These are phyloP conservation scores for Bryconaethiops microstoma DNA, from an alignment of 2,797 vertebrate species.

Conservation along the genomic window DNA sequence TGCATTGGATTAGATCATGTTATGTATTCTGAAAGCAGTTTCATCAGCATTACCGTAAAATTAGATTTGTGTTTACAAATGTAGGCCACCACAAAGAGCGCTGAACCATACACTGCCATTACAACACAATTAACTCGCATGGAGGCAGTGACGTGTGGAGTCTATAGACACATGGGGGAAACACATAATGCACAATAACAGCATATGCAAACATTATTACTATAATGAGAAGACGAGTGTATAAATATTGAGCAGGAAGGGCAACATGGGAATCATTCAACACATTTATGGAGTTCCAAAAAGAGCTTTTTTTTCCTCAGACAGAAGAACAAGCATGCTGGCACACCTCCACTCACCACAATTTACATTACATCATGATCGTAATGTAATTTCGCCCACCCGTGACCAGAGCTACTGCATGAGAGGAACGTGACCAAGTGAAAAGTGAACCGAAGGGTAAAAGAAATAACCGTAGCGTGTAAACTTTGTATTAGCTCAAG, in stretches of 20 bases:
- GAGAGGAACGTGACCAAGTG: background rate
- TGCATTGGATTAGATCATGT: background rate
- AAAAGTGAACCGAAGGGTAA: background rate
- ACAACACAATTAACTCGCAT: constrained; percentile 23
- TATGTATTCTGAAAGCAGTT: background rate
- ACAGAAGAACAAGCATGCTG: background rate
- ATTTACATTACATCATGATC: constrained; percentile 1
- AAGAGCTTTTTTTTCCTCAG: background rate
- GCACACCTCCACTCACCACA: background rate
- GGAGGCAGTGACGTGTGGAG: constrained; percentile 4
- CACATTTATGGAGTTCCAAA: background rate
- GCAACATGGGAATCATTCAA: background rate
- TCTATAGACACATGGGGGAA: background rate
- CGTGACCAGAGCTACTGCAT: background rate
- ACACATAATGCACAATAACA: background rate
- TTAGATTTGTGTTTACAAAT: constrained; percentile 7
- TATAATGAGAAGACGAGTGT: background rate
- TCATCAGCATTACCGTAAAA: constrained; percentile 14
- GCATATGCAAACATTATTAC: background rate
- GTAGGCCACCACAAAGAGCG: background rate
- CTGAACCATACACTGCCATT: background rate
- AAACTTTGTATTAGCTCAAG: background rate
- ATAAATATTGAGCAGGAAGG: constrained; percentile 4
- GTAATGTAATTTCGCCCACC: background rate
- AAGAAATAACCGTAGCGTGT: background rate